Evolutionary conservation across 2,888 invertebrate genomes (phyloP).

Genomic region (Oasisia sp.): DNA sequence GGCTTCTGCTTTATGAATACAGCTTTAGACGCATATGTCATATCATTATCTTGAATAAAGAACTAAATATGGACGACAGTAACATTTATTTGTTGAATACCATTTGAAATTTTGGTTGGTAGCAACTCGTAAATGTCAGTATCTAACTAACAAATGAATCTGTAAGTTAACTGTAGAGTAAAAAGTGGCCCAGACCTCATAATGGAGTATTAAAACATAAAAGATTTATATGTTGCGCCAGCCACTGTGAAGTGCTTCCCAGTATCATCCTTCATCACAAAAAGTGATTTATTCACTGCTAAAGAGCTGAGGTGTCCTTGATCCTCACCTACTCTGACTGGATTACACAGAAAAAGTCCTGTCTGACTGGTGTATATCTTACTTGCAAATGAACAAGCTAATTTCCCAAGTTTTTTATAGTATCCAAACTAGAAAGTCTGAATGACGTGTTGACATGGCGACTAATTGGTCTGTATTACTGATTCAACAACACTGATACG

Average conservation of each 20-base stretch:
- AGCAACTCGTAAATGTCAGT: background rate
- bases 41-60: background rate
- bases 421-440: background rate
- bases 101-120: background rate
- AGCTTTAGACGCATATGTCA: background rate
- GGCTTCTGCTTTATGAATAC: too few relatives aligned
- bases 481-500: background rate
- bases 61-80: background rate
- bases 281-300: background rate
- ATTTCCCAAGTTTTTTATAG: background rate
- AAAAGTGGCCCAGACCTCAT: background rate
- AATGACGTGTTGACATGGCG: background rate
- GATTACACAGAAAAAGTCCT: background rate
- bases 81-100: background rate
- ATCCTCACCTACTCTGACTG: background rate
- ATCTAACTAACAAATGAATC: too few relatives aligned
- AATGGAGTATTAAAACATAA: background rate
- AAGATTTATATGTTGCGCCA: background rate
- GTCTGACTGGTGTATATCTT: background rate
- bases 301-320: background rate
- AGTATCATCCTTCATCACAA: background rate
- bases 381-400: slow-evolving; percentile 3
- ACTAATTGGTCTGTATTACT: background rate
- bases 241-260: background rate
- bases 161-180: too few relatives aligned